Base-by-base conservation (phyloP, 2,888 invertebrate genomes). In the Slavum lentiscoides region DNA sequence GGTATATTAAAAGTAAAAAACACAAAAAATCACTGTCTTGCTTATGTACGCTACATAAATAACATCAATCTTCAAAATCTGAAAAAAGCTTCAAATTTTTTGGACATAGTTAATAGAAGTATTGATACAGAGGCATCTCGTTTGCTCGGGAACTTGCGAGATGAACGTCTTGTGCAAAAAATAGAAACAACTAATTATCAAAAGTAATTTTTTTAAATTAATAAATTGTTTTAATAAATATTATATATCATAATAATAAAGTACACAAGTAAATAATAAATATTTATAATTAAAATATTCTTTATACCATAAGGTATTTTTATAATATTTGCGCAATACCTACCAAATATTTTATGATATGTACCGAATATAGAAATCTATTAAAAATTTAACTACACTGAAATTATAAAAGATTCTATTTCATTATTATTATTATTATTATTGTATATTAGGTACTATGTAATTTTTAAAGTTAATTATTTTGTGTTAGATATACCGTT, bases 41-140 rank as follows among this genome's bases (percentile, higher is more conserved):
- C 97, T 0, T 98, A 98, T 87, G 91, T 95, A 6, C 90, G 98
- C 81, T 96, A 97, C 87, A 98, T 99, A 86, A 96, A 97, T 88
- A 97, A 98, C 86, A 98, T 99, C 82, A 98, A 98, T 87, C 89
- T 97, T 58, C 96, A 97, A 87, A 96, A 98, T 87, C 87, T 97
- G 83, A 93, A 95, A 86, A 95, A 96, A 85, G 97, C 98, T 21
- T 93, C 95, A 82, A 92, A 97, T 81, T 99, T 97, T 86, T 92
- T 99, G 77, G 98, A 99, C 86, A 96, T 98, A 82, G 91, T 94
- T 55, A 95, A 95, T 87, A 89, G 96, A 83, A 94, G 95, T 85
- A 90, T 98, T 84, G 98, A 98, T 86, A 92, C 93, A 0, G 98
- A 98, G 86, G 96, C 98, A 0, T 92, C 94, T 0, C 94, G 94